Conservation (phyloP, 2,888 invertebrate species). For the Hofmannophila pseudospretella region DNA sequence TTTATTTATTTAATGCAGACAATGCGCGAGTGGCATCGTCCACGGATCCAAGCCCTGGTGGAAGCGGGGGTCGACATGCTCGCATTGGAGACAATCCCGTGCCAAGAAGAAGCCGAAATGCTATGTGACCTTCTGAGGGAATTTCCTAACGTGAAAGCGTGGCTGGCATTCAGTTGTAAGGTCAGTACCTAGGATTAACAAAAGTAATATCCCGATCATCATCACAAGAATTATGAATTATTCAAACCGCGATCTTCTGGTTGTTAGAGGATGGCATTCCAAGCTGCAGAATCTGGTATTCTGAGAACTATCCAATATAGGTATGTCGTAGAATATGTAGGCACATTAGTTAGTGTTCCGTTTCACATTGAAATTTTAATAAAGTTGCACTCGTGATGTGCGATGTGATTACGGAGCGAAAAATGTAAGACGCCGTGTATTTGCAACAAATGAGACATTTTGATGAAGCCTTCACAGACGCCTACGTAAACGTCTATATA, state of each 20-base stretch:
- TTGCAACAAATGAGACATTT: constrained; percentile 11
- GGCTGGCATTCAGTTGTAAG: constrained; percentile 93
- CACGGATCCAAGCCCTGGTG: constrained; percentile 86
- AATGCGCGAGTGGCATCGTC: constrained; percentile 90
- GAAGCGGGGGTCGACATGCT: constrained; percentile 90
- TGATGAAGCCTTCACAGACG: constrained; percentile 4
- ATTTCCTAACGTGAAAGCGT: constrained; percentile 87
- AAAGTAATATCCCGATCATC: too few relatives aligned
- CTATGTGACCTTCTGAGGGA: constrained; percentile 87
- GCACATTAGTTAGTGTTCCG: too few relatives aligned
- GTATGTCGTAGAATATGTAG: too few relatives aligned
- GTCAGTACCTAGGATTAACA: constrained; percentile 55
- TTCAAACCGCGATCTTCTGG: too few relatives aligned
- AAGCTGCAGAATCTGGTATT: too few relatives aligned
- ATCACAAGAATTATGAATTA: too few relatives aligned
- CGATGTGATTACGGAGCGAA: constrained; percentile 6
- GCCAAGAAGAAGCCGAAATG: constrained; percentile 89
- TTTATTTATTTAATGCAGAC: constrained; percentile 38
- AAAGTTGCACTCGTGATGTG: constrained; percentile 1
- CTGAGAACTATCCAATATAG: too few relatives aligned
- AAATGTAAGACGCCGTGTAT: constrained; percentile 6
- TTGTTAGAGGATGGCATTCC: too few relatives aligned
- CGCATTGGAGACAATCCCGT: constrained; percentile 95
- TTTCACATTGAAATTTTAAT: constrained; percentile 8
- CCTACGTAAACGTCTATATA: too few relatives aligned